Evolutionary conservation across 1,140 invertebrate species (phyloP), one percentile per base, ranked within the genome.

Genomic region (Nasonia longicornis): DNA sequence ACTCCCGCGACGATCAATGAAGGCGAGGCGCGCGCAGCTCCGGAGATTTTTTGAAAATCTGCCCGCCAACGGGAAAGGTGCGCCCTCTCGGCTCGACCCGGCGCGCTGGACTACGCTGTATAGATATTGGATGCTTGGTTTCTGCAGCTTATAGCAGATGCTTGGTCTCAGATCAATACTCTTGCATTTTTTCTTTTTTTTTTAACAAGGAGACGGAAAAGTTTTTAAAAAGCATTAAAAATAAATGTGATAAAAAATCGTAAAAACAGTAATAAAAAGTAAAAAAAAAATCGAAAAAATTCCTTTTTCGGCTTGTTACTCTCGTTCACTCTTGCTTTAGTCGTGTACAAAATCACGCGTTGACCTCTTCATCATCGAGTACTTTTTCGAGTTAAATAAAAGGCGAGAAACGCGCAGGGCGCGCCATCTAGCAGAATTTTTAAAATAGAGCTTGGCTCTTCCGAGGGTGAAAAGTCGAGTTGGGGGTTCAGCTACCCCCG

Each of bases 41-140:
- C 83, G 84, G 77, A 82, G 85, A 86, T 89, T 89, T 89, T 89
- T 89, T 88, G 87, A 89, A 89, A 89, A 87, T 87, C 85, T 87
- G 81, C 87, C 87, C 88, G 87, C 87, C 87, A 88, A 89, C 88
- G 81, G 86, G 26, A 82, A 80, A 79, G 48, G 80, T 84, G 82
- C 85, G 83, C 82, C 79, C 71, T 74, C 83, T 80, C 58, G 22
- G n/a, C 72, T 82, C 77, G 58, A 58, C 26, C 67, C 38, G 10
- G n/a, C 48, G 3, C 22, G 26, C 26, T 67, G 22, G 10, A n/a
- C 52, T 48, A 0, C 14, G 11, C 16, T 22, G 42, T 42, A 52
- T 84, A 71, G 7, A 26, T 35, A 6, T 35, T 69, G 67, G 11
- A 69, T 35, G 31, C 67, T 69, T 7, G 67, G 8, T 69, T 35